These are phyloP conservation scores for Coelinius sp. DNA, from an alignment of 2,888 invertebrate species.

Conservation along the genomic window DNA sequence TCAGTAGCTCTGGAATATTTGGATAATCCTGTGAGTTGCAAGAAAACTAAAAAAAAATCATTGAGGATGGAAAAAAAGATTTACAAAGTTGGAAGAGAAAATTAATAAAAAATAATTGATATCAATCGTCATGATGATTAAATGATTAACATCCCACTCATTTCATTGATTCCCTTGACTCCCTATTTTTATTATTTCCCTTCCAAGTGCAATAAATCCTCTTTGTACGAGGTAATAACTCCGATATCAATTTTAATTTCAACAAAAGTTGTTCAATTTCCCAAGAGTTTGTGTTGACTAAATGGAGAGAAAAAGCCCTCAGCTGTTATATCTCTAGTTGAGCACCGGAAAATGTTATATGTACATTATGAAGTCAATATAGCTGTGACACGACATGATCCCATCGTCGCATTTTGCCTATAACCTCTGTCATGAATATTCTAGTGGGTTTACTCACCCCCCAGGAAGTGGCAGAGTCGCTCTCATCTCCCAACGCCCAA, in stretches of 20 bases:
- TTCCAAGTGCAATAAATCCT: not conserved
- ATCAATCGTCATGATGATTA: not conserved
- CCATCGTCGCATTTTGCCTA: constrained; percentile 26
- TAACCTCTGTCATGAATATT: constrained; percentile 45
- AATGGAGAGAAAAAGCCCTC: not conserved
- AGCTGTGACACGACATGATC: constrained; percentile 40
- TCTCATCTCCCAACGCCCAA: not conserved
- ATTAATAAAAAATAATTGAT: too few relatives aligned
- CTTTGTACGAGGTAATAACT: not conserved
- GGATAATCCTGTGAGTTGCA: not conserved
- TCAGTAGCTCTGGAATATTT: not conserved
- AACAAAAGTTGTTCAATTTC: not conserved
- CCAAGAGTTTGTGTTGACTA: not conserved
- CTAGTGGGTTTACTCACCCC: constrained; percentile 41
- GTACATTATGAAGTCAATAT: constrained; percentile 9
- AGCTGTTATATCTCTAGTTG: not conserved
- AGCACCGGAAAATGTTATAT: not conserved
- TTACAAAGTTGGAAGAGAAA: too few relatives aligned
- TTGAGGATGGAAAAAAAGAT: too few relatives aligned
- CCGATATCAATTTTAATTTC: not conserved
- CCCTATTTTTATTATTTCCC: not conserved
- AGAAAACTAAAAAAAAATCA: too few relatives aligned
- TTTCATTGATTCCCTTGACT: not conserved
- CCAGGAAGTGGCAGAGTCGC: constrained; percentile 18
- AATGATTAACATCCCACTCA: not conserved